phyloP scores from a whole-genome alignment of 1,140 invertebrate genomes.

The Dendroctonus valens region DNA sequence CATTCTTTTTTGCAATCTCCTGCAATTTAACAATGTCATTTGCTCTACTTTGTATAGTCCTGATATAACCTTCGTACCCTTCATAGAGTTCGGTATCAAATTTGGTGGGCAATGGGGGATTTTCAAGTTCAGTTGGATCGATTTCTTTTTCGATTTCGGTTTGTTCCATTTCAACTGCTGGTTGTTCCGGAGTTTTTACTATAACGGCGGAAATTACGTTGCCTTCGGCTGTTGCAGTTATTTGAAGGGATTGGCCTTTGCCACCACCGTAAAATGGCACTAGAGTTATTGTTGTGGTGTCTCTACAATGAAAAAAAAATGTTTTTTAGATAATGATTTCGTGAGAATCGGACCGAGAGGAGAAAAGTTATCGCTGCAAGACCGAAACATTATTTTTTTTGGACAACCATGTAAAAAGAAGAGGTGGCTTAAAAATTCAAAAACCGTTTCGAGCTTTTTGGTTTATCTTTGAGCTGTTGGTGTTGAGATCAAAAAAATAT shows the following conservation, averaged over 20 bases:
- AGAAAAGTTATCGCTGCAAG: too few species aligned
- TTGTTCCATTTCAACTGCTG: conserved; percentile 10
- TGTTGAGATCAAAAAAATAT: too few species aligned
- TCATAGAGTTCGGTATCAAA: conserved; percentile 39
- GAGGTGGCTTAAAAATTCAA: too few species aligned
- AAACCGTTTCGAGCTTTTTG: too few species aligned
- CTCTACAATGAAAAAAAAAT: conserved; percentile 5
- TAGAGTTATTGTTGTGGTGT: conserved; percentile 41
- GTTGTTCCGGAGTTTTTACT: conserved; percentile 30
- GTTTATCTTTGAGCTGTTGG: too few species aligned
- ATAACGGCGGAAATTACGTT: conserved; percentile 54
- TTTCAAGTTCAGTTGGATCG: conserved; percentile 41
- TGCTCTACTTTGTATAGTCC: conserved; percentile 53
- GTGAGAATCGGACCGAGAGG: too few species aligned
- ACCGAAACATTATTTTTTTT: too few species aligned
- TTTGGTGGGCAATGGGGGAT: conserved; percentile 44
- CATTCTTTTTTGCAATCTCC: conserved; percentile 52
- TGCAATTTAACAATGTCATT: conserved; percentile 54
- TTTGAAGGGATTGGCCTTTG: conserved; percentile 62
- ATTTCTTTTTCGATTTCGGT: conserved; percentile 32
- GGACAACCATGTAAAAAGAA: too few species aligned
- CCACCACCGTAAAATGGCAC: conserved; percentile 65
- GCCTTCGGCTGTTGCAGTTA: conserved; percentile 56
- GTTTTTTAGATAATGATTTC: too few species aligned
- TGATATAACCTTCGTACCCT: conserved; percentile 40